A percentile compares a stretch with the other conserved stretches of the same genome.
Conservation (phyloP, 2,797 vertebrate species). For the Platyrinchus mystaceus region DNA sequence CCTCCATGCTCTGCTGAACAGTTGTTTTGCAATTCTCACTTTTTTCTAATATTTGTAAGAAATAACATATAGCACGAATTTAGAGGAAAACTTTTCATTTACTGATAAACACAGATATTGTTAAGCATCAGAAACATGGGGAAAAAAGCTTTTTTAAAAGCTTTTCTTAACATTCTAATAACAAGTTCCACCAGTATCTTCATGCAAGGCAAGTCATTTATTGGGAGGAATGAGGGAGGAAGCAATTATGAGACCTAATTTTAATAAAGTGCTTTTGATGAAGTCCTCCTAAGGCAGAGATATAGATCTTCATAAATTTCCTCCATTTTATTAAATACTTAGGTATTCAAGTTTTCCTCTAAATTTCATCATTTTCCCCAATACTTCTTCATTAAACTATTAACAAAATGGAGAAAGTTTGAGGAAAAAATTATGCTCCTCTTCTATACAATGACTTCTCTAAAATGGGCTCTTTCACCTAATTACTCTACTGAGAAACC, state of each 20-base stretch:
- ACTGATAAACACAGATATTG: background rate
- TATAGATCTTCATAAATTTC: background rate
- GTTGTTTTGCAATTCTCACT: background rate
- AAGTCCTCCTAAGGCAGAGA: background rate
- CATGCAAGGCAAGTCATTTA: background rate
- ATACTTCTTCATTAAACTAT: background rate
- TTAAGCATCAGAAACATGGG: background rate
- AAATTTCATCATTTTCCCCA: background rate
- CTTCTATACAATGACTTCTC: background rate
- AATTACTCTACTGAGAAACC: background rate
- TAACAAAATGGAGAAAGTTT: background rate
- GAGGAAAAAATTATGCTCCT: accelerated
- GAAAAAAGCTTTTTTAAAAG: accelerated
- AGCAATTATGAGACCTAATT: background rate
- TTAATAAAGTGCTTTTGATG: background rate
- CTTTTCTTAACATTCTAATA: background rate
- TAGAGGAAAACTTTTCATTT: background rate
- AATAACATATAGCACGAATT: background rate
- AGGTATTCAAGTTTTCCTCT: background rate
- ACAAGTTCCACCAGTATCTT: background rate
- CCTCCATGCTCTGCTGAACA: background rate
- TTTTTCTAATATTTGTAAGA: background rate
- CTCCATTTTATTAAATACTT: background rate
- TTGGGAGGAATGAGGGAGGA: background rate
- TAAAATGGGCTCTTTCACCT: background rate